Conservation (phyloP, 2,113 vertebrate species). For the Sarotherodon lohbergeri region DNA sequence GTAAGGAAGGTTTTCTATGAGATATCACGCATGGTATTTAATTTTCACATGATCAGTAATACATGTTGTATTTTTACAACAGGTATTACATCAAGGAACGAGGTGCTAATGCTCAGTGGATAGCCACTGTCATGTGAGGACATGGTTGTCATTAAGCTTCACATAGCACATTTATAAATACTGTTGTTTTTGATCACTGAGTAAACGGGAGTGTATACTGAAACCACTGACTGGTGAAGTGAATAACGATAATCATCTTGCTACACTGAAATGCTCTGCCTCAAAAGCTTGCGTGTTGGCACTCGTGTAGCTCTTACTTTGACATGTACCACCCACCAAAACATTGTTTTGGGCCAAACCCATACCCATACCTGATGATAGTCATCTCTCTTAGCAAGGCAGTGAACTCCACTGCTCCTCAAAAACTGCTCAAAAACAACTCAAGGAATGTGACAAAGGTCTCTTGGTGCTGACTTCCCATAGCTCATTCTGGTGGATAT, state of each 20-base stretch:
- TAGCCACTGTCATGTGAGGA: not conserved
- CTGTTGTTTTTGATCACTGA: not conserved
- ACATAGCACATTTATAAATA: not conserved
- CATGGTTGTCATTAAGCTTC: slow-evolving; percentile 14
- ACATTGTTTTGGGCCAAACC: not conserved
- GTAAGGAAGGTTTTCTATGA: slow-evolving; percentile 12
- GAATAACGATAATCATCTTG: not conserved
- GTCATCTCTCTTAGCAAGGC: not conserved
- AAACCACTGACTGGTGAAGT: not conserved
- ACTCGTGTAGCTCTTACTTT: not conserved
- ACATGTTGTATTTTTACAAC: slow-evolving; percentile 22
- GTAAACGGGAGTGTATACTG: not conserved
- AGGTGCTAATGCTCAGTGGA: slow-evolving; percentile 26
- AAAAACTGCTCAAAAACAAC: not conserved
- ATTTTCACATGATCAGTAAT: slow-evolving; percentile 52
- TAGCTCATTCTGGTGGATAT: not conserved
- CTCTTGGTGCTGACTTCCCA: not conserved
- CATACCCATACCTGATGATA: not conserved
- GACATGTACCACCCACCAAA: not conserved
- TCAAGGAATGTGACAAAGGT: not conserved
- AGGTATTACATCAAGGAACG: not conserved
- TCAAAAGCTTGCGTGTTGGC: not conserved
- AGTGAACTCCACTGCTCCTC: not conserved
- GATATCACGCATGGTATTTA: slow-evolving; percentile 29
- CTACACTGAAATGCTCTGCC: not conserved